Evolutionary conservation across 1,140 invertebrate species (phyloP), one percentile per base, ranked within the genome.

Genomic region (Trachelipus rathkii): DNA sequence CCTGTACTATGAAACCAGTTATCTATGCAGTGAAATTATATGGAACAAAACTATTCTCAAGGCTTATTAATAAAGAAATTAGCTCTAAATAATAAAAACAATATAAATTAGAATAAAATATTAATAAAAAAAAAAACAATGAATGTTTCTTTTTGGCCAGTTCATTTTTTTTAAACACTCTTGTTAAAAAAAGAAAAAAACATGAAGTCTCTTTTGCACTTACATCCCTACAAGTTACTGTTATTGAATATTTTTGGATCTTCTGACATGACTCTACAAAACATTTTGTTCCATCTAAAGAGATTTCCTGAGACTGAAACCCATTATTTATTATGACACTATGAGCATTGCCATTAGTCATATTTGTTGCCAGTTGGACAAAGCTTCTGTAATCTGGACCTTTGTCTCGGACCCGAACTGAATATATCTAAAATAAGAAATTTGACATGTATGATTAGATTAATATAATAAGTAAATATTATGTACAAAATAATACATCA

Each of bases 351-450:
- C 53, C 76, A 71, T 60, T 73, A 60, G 6, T 70, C 68, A 33
- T 78, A 74, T 44, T 73, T 84, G 4, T 88, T 77, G 1, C 91
- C 11, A 93, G 83, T 82, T 92, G 91, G 9, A 93, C 92, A 85
- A 93, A 93, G 10, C 90, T 91, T 78, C 92, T 83, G 82, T 90
- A 89, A 80, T 92, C 91, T 10, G 90, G 90, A 2, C 90, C 90
- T 81, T 89, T 88, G 79, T 91, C 90, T 50, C 89, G 84, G 4
- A 91, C 86, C 82, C 90, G 83, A 0, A 93, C 91, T 11, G 91
- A 92, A 82, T 88, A 93, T 43, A 92, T 87, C 84, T 91, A 88
- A 44, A n/a, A 84, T 78, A 78, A 53, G 70, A 44, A 45, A 76
- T 67, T 45, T 44, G 43, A 73, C 50, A 68, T 50, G 33, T 44